Conservation (phyloP, 2,888 invertebrate species). For the Leucania comma region DNA sequence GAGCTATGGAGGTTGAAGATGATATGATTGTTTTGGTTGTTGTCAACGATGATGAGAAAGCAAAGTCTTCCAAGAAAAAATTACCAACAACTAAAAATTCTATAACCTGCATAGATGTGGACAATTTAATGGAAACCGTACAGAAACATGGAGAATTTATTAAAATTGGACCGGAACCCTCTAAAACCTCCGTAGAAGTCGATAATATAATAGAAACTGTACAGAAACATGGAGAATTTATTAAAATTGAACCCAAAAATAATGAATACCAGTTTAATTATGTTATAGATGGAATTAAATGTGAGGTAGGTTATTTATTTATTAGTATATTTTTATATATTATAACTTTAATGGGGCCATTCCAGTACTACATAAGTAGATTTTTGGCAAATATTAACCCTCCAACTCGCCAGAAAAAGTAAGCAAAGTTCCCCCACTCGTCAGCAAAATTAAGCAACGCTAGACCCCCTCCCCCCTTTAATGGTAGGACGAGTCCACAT, state of each 20-base stretch:
- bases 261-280: constrained; percentile 44
- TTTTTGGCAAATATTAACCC: too few relatives aligned
- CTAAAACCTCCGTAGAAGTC: constrained; percentile 54
- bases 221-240: constrained; percentile 69
- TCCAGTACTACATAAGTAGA: too few relatives aligned
- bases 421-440: too few relatives aligned
- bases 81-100: constrained; percentile 40
- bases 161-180: constrained; percentile 50
- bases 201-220: constrained; percentile 70
- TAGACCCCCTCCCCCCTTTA: too few relatives aligned
- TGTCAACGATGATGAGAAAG: constrained; percentile 53
- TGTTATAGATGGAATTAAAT: constrained; percentile 44
- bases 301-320: constrained; percentile 26
- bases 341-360: too few relatives aligned
- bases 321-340: not conserved
- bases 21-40: constrained; percentile 70
- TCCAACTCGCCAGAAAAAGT: too few relatives aligned
- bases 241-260: constrained; percentile 51
- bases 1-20: constrained; percentile 65
- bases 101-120: constrained; percentile 53
- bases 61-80: constrained; percentile 67
- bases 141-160: constrained; percentile 70
- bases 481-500: too few relatives aligned
- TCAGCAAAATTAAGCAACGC: too few relatives aligned
- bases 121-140: constrained; percentile 70